Base-by-base conservation (phyloP, 2,113 vertebrate genomes). In the Oenanthe melanoleuca region DNA sequence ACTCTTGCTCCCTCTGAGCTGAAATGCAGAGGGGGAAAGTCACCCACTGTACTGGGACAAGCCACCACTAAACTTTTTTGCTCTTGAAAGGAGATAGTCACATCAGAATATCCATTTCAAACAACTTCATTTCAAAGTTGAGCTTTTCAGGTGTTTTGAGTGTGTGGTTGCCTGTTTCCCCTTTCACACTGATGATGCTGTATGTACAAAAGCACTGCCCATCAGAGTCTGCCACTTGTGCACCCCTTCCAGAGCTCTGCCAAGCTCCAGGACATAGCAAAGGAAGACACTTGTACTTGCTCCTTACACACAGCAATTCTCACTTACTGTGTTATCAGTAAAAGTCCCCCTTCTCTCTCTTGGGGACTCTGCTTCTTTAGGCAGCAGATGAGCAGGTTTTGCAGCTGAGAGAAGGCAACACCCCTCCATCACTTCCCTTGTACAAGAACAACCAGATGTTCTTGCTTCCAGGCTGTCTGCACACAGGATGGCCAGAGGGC, bases 341-440 rank as follows among this genome's bases (percentile, higher is more conserved):
- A 18, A 61, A 49, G 20, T 60, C 9, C 37, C 37, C 18, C 38
- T 64, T 88, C 40, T 45, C 67, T 37, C 29, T 69, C 44, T 4
- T 17, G 31, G 37, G n/a, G 24, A n/a, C 47, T 42, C 34, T 16
- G 42, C 10, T 40, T 82, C 66, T 70, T 59, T 2, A 63, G 42
- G 72, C 69, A 96, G 64, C 50, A 91, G n/a, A 55, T 9, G 29
- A 84, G 64, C 26, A 84, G 29, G 15, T 26, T 82, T 31, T 4
- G 18, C 4, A 64, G n/a, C 38, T 72, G 73, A 42, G 3, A 60
- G 78, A 28, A 88, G 10, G 42, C 1, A 12, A 12, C 5, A 45
- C 5, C 17, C 15, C 28, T 72, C n/a, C 28, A 31, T 55, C 11
- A 2, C 14, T 42, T 42, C 16, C 23, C 21, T 72, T 0, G 0